Percentiles rank a stretch among this genome's conserved stretches.
Evolutionary conservation across 2,888 invertebrate genomes (phyloP).

Genomic region (Tetramorium bicarinatum): DNA sequence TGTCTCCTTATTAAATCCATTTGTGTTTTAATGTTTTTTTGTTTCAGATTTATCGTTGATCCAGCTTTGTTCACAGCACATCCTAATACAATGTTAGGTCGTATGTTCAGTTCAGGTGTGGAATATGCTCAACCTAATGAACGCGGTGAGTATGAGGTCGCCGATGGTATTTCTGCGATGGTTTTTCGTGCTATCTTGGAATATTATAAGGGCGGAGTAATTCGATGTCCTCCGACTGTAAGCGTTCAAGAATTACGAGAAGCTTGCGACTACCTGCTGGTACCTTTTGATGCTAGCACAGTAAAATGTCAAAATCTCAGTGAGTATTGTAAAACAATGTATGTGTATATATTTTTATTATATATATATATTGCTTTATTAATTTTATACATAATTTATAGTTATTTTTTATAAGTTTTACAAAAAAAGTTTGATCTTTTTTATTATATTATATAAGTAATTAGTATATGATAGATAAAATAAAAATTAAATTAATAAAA

Average conservation of each 20-base stretch:
- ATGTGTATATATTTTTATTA: background rate
- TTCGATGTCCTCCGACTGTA: conserved; percentile 98
- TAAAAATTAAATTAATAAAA: background rate
- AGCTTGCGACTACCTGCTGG: conserved; percentile 98
- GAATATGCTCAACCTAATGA: conserved; percentile 98
- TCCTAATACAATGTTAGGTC: conserved; percentile 99
- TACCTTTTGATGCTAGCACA: conserved; percentile 98
- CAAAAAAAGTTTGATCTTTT: background rate
- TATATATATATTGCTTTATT: background rate
- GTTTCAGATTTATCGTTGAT: conserved; percentile 93
- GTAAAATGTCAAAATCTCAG: conserved; percentile 98
- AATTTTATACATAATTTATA: background rate
- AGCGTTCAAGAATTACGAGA: conserved; percentile 98
- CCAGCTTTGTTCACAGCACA: conserved; percentile 97
- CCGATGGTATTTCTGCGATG: conserved; percentile 98
- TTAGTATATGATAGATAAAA: background rate
- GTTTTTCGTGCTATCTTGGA: conserved; percentile 98
- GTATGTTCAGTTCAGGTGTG: conserved; percentile 97
- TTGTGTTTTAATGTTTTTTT: background rate
- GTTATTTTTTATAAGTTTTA: conserved; percentile 8
- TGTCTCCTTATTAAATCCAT: background rate
- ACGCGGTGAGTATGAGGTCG: conserved; percentile 98
- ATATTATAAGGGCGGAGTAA: conserved; percentile 96
- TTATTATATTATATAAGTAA: background rate
- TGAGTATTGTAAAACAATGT: conserved; percentile 86